phyloP scores from a whole-genome alignment of 2,113 vertebrate genomes.

The Chionodraco myersi region DNA sequence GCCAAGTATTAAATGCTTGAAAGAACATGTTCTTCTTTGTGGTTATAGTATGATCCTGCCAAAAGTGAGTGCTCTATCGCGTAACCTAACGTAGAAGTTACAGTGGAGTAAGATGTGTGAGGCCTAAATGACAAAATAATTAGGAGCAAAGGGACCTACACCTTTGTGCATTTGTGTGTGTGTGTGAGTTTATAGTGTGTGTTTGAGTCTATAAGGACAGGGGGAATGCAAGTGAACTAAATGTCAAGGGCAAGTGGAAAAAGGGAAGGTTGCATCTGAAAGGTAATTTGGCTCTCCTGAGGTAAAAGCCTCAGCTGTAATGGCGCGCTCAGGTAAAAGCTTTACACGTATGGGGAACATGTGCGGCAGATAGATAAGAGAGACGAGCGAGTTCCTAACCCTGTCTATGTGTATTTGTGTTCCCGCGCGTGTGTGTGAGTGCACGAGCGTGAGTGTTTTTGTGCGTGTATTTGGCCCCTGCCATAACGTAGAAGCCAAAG shows the following conservation, averaged over 20 bases:
- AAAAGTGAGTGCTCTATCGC: neutral
- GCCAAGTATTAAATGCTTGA: neutral
- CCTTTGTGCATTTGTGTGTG: slow-evolving; percentile 16
- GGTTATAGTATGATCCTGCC: neutral
- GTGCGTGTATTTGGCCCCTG: slow-evolving; percentile 53
- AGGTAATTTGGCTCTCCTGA: slow-evolving; percentile 79
- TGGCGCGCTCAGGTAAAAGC: slow-evolving; percentile 79
- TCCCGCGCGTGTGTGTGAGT: slow-evolving; percentile 22
- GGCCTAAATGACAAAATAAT: slow-evolving; percentile 16
- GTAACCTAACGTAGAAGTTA: neutral
- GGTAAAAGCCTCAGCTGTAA: slow-evolving; percentile 78
- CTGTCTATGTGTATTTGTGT: slow-evolving; percentile 54
- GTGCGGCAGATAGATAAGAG: slow-evolving; percentile 83
- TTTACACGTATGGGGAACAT: slow-evolving; percentile 81
- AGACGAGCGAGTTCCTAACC: slow-evolving; percentile 58
- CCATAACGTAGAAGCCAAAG: slow-evolving; percentile 60
- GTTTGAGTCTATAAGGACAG: slow-evolving; percentile 52
- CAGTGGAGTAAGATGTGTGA: neutral
- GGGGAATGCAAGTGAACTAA: slow-evolving; percentile 73
- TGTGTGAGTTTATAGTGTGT: slow-evolving; percentile 6
- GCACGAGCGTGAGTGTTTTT: slow-evolving; percentile 43
- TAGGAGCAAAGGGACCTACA: neutral
- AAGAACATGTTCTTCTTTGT: neutral
- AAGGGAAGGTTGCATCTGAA: slow-evolving; percentile 73
- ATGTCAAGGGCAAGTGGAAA: slow-evolving; percentile 82